Base-by-base conservation (phyloP, 2,888 invertebrate genomes). In the Drosophila colorata region DNA sequence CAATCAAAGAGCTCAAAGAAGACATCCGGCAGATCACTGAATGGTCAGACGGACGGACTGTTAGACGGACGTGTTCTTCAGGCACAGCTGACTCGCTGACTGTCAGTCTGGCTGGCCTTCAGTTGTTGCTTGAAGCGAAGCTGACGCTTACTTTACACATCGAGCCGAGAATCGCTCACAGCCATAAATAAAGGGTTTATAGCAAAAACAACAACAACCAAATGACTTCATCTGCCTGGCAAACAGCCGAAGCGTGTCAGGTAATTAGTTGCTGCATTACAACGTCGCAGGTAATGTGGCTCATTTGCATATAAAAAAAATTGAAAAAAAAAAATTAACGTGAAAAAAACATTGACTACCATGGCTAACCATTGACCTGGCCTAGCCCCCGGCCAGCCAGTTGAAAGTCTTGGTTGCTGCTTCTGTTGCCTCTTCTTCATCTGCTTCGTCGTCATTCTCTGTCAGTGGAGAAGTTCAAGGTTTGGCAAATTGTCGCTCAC, bases 241-340 rank as follows among this genome's bases (percentile, higher is more conserved):
- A 41, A 82, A 67, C 64, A 82, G 79, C n/a, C 83, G 82, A 83
- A 83, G 82, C 82, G 82, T 83, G 80, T 88, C 88, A 72, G 67
- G 74, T 83, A 83, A 88, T 83, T 88, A 88, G 82, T 69, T 66
- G 51, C 28, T 71, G 53, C 68, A 69, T 80, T 81, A 87, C 81
- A 81, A 40, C 74, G 60, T 38, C 18, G 44, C 72, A 52, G 52
- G 48, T 46, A 58, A 76, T 57, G 64, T 59, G 51, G 33, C 78
- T 77, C 58, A 81, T 82, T 82, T 82, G 88, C 81, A 82, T 82
- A 82, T 78, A 56, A 78, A 85, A 69, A 18, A 41, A 20, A 28
- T 28, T 9, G 8, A 28, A 2, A 14, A 16, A 38, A 7, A 8
- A 16, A 14, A 4, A 41, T 20, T 31, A 41, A 18, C 31, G 25